Evolutionary conservation across 2,797 vertebrate genomes (phyloP), one percentile per base, ranked within the genome.

Genomic region (Furcifer pardalis): DNA sequence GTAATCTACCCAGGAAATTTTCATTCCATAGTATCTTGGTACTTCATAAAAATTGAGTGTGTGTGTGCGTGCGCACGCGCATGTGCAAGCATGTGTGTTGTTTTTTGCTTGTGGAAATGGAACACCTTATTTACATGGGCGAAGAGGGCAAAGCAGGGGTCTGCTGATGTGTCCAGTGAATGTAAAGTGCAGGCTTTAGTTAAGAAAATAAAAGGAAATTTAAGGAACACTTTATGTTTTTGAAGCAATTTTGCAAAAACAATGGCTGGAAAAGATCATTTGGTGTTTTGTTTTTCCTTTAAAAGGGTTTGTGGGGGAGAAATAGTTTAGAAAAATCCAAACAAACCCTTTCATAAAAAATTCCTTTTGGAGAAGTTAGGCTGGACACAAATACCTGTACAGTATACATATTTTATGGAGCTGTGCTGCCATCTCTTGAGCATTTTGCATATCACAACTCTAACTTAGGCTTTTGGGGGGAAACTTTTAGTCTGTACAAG

Each of bases 151-250:
- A 42, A 49, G 60, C 15, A 32, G 49, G 44, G 56, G 30, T 44
- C 77, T 56, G 66, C 59, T 49, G 42, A 77, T 59, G 81, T 59
- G 71, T 44, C 71, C 62, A 7, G n/a, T 12, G 3, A 81, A 72
- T 13, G 56, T 17, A 72, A 35, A 46, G 15, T 17, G 1, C 52
- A 4, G 27, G 46, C 44, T 68, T 85, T 81, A 56, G 59, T 81
- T 68, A 75, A 63, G 84, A 75, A 80, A 80, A 81, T 75, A 35
- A 81, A 75, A 84, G n/a, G 35, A 30, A 44, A 60, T 13, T 13
- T 81, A 65, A 84, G 37, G 42, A 73, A 66, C 27, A 8, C 77
- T 63, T 84, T 6, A n/a, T 80, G 60, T 79, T 85, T 56, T 69
- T 17, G 60, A 66, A 74, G 32, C 56, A 32, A 52, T 78, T 60